Percentiles rank a stretch among this genome's conserved stretches.
Evolutionary conservation across 1,140 invertebrate species (phyloP).

Genomic region (Colletes latitarsis): DNA sequence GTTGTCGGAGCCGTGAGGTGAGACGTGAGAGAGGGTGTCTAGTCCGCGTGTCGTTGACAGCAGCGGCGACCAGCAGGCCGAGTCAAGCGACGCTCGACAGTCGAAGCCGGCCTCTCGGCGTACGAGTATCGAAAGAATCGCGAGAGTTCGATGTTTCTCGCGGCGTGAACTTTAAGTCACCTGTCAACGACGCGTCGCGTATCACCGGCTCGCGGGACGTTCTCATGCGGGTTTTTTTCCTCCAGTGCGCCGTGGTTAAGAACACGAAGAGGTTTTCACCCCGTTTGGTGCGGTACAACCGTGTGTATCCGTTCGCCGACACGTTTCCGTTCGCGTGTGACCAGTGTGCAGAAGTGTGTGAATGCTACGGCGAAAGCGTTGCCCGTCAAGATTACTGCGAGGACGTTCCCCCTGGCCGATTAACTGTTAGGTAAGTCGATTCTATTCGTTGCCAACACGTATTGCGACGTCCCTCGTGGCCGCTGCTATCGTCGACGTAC

Average conservation of each 20-base stretch:
- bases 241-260: slow-evolving; percentile 1
- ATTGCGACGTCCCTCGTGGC: neutral
- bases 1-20: slow-evolving; percentile 23
- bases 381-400: slow-evolving; percentile 29
- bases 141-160: neutral
- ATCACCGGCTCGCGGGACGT: neutral
- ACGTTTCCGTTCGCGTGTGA: slow-evolving; percentile 37
- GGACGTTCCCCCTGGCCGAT: slow-evolving; percentile 40
- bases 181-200: slow-evolving; percentile 18
- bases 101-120: slow-evolving; percentile 67
- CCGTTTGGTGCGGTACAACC: slow-evolving; percentile 12
- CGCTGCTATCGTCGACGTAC: too few species aligned
- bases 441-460: neutral
- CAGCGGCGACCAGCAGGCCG: slow-evolving; percentile 40
- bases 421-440: slow-evolving; percentile 33
- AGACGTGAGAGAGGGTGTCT: slow-evolving; percentile 36
- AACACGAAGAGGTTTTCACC: neutral
- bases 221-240: neutral
- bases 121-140: slow-evolving; percentile 55
- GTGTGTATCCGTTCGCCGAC: slow-evolving; percentile 22
- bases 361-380: slow-evolving; percentile 28
- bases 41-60: slow-evolving; percentile 66
- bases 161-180: slow-evolving; percentile 25
- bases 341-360: slow-evolving; percentile 49
- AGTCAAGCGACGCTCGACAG: slow-evolving; percentile 51